Conservation (phyloP, 2,113 vertebrate species). For the Mormyrus lacerda region DNA sequence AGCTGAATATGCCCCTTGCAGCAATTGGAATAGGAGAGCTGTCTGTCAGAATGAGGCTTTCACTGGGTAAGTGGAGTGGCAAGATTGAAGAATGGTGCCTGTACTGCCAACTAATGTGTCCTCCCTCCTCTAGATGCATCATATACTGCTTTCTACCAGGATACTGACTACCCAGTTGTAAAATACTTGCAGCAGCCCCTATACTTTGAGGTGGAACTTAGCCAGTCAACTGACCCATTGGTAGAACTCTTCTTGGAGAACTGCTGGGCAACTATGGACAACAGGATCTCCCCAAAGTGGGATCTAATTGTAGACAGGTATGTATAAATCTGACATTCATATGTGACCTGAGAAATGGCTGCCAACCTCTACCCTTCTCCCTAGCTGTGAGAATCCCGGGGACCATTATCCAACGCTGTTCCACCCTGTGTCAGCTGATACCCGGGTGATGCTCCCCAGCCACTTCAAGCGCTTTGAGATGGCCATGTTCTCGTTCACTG, state of each 20-base stretch:
- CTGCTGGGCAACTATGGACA: constrained; percentile 53
- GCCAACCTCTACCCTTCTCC: background rate
- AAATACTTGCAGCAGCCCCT: constrained; percentile 48
- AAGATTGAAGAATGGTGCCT: no score
- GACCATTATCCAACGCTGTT: constrained; percentile 43
- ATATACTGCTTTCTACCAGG: constrained; percentile 38
- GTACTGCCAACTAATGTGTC: background rate
- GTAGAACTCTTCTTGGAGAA: constrained; percentile 51
- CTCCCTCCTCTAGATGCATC: constrained; percentile 37
- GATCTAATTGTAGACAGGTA: constrained; percentile 56
- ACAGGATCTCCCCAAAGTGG: constrained; percentile 50
- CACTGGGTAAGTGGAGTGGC: constrained; percentile 39
- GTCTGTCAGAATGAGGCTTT: constrained; percentile 42
- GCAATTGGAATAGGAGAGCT: constrained; percentile 40
- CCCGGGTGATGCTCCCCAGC: constrained; percentile 42
- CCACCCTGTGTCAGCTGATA: constrained; percentile 42
- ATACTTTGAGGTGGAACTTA: constrained; percentile 57
- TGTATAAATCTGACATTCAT: background rate
- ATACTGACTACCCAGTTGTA: constrained; percentile 39
- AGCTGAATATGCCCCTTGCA: constrained; percentile 34
- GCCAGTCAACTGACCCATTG: constrained; percentile 30
- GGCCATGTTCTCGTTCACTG: constrained; percentile 52
- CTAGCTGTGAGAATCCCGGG: constrained; percentile 48
- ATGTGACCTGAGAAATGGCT: background rate
- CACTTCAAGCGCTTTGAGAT: constrained; percentile 58